Base-by-base conservation (phyloP, 2,888 invertebrate species). In the Brachylomia viminalis region DNA sequence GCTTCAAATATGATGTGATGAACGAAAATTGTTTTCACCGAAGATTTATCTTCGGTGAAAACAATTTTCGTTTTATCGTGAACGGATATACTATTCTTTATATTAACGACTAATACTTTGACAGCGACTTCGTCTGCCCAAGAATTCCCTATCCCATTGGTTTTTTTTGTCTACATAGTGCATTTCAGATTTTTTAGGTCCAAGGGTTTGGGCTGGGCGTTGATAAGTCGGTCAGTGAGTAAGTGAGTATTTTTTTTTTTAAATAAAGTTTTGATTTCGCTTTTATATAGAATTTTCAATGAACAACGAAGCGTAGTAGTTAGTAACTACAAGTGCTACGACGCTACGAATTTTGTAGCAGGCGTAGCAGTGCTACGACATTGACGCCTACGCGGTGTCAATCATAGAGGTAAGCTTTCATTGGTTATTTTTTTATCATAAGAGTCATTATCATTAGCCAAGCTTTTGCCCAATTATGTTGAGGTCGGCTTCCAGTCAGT, bases 301-400 rank as follows among this genome's bases (percentile, higher is more conserved):
- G 23, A 27, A 15, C 8, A 17, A 49, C 23, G 15, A 66, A 65
- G 3, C 3, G n/a, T 6, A 45, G 64, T 27, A 27, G 17, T n/a
- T 10, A 27, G 4, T 20, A 2, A 7, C 45, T 65, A 45, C 23
- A 23, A 20, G 11, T 5, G 47, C 27, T 38, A n/a, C 38, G 58
- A 58, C 3, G 72, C 42, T 74, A 78, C 45, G 47, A 15, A 38
- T 2, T n/a, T 38, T 45, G 67, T 78, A 72, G 56, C 72, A 23
- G 3, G 15, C 45, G 72, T 73, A 75, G 67, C 45, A 56, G 6
- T 17, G n/a, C 23, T 78, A 49, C n/a, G 8, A 38, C 15, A 23
- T 45, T 17, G 1, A 7, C 13, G 11, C 8, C 17, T 58, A 38
- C 23, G 17, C 23, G 11, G 56, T 27, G 4, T 20, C 64, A 30